Percentiles rank a stretch among this genome's conserved stretches.
These are phyloP conservation scores for Acronicta aceris DNA, from an alignment of 2,888 invertebrate genomes.

Conservation along the genomic window DNA sequence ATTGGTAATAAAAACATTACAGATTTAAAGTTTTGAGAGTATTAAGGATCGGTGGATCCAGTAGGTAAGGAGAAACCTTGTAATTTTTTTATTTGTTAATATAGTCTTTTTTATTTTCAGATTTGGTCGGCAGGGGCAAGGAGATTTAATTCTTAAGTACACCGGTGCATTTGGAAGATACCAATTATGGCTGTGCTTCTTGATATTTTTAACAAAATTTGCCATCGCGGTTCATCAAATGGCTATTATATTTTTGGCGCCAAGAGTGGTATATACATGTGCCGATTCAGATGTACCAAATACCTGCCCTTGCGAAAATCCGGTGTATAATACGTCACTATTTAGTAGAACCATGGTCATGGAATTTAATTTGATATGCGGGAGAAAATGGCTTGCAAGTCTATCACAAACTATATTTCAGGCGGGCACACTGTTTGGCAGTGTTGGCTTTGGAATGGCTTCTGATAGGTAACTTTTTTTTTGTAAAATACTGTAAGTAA, in stretches of 20 bases:
- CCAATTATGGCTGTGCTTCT: conserved; percentile 68
- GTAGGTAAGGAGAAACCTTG: too few relatives aligned
- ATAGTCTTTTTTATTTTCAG: conserved; percentile 14
- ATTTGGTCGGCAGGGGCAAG: background rate
- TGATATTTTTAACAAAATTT: conserved; percentile 69
- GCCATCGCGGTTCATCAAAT: conserved; percentile 76
- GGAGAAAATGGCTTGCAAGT: conserved; percentile 89
- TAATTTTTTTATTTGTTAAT: too few relatives aligned
- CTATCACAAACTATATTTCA: conserved; percentile 93
- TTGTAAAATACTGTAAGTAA: too few relatives aligned
- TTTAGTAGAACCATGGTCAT: conserved; percentile 92
- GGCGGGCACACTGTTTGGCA: conserved; percentile 93
- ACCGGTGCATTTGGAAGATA: conserved; percentile 72
- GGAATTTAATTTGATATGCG: conserved; percentile 94
- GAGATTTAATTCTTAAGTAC: conserved; percentile 51
- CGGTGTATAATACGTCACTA: conserved; percentile 90
- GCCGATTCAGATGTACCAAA: background rate
- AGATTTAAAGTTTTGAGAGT: too few relatives aligned
- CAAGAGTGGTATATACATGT: conserved; percentile 65
- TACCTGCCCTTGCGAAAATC: conserved; percentile 87
- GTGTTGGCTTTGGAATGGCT: conserved; percentile 92
- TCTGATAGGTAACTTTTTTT: conserved; percentile 91
- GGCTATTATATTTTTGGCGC: conserved; percentile 75
- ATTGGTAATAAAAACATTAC: too few relatives aligned
- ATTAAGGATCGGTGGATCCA: too few relatives aligned